Evolutionary conservation across 2,888 invertebrate species (phyloP), one percentile per base, ranked within the genome.

Genomic region (Exocentrus adspersus): DNA sequence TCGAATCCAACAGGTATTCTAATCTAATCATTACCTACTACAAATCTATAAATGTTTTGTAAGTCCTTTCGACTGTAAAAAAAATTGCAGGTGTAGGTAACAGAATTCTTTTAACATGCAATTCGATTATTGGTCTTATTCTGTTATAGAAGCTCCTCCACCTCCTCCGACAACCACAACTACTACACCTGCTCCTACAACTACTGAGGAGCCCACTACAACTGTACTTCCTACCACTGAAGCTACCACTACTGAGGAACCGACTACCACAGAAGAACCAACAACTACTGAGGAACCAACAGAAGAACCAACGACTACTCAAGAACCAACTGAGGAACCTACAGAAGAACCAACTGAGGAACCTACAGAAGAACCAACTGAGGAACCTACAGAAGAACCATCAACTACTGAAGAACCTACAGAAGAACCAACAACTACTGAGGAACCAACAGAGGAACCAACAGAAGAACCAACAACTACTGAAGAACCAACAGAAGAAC

Each of bases 271-370:
- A 0, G 43, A 43, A n/a, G 54, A 42, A 43, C 54, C 54, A 1
- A 53, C 53, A 1, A 53, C 53, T 1, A 54, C 54, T 12, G 54
- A 42, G 4, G 54, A 54, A 28, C 54, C 54, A 7, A 54, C 54
- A 5, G 57, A 45, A 17, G 57, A 57, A 28, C 57, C 57, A 32
- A 57, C 56, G 0, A 56, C 53, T 1, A 53, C 54, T 3, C 43
- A 54, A 14, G 43, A 43, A 30, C 54, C 54, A 42, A 54, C 54
- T 7, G 42, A n/a, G n/a, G n/a, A n/a, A n/a, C n/a, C 53, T 4
- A 54, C 53, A 1, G 54, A 57, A 20, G 32, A 30, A 42, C 57
- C 57, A 9, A 57, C 57, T 1, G 28, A 45, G 19, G 56, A 45
- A 30, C 56, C 52, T 20, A 52, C 57, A 14, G 57, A 45, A n/a